Evolutionary conservation across 2,113 vertebrate genomes (phyloP).

Genomic region (Gymnobelideus leadbeateri): DNA sequence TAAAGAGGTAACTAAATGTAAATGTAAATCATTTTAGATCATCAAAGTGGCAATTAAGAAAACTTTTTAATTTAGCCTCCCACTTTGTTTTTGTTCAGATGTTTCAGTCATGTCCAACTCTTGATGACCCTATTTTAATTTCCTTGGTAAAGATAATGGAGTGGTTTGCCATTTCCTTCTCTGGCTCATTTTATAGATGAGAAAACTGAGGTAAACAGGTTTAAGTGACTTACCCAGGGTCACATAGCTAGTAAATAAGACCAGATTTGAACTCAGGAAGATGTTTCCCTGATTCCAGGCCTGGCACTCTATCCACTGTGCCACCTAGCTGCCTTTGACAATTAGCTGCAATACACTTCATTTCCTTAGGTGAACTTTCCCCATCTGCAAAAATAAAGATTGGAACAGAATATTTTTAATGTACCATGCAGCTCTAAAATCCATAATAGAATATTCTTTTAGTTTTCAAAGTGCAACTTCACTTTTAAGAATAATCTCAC

Average conservation of each 20-base stretch:
- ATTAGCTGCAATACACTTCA: not conserved
- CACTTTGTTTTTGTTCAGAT: not conserved
- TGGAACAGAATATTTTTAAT: not conserved
- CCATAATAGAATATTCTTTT: not conserved
- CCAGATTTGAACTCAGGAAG: not conserved
- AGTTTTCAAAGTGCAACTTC: conserved; percentile 17
- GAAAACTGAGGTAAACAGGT: not conserved
- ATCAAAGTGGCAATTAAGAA: not conserved
- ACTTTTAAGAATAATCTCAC: not conserved
- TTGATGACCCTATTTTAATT: not conserved
- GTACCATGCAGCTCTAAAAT: not conserved
- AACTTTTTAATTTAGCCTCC: not conserved
- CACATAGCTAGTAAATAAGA: not conserved
- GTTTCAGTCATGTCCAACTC: not conserved
- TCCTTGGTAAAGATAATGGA: not conserved
- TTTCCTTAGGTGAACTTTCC: not conserved
- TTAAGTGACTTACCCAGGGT: not conserved
- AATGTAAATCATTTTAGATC: not conserved
- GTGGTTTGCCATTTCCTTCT: not conserved
- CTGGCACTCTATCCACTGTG: not conserved
- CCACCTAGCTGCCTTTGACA: not conserved
- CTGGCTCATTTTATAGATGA: not conserved
- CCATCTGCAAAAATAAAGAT: not conserved
- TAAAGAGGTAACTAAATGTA: not conserved
- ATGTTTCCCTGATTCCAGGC: not conserved